Percentiles rank a stretch among this genome's conserved stretches.
These are phyloP conservation scores for Lacerta viridis DNA, from an alignment of 2,797 vertebrate species.

Conservation along the genomic window DNA sequence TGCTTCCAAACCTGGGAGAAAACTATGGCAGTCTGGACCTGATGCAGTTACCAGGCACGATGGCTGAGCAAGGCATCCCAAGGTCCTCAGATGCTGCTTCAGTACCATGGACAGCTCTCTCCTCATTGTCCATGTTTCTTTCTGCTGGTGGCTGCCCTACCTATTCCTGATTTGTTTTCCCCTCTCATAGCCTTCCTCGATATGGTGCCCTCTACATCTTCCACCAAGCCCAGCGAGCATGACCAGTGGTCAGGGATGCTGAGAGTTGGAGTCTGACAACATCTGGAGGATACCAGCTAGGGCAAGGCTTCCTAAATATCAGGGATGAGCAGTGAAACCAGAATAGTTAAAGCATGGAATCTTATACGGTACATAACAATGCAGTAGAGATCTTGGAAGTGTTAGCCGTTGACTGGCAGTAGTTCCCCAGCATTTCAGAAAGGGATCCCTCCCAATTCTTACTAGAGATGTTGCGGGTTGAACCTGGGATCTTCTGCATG, in stretches of 20 bases:
- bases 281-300: neutral
- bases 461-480: too few relatives aligned
- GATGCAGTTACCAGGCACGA: too few relatives aligned
- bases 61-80: too few relatives aligned
- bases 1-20: too few relatives aligned
- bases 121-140: neutral
- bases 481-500: too few relatives aligned
- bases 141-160: neutral
- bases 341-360: neutral
- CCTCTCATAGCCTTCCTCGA: neutral
- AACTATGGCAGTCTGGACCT: too few relatives aligned
- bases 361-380: neutral
- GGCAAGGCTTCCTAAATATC: neutral
- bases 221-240: neutral
- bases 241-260: neutral
- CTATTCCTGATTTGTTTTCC: neutral
- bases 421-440: too few relatives aligned
- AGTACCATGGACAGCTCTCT: conserved; percentile 14
- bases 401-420: neutral
- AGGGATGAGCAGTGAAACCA: neutral
- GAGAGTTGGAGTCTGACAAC: neutral
- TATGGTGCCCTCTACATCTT: neutral
- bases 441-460: too few relatives aligned
- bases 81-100: neutral
- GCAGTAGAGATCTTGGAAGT: neutral